Conservation (phyloP, 1,140 invertebrate genomes). For the Sitophilus oryzae region DNA sequence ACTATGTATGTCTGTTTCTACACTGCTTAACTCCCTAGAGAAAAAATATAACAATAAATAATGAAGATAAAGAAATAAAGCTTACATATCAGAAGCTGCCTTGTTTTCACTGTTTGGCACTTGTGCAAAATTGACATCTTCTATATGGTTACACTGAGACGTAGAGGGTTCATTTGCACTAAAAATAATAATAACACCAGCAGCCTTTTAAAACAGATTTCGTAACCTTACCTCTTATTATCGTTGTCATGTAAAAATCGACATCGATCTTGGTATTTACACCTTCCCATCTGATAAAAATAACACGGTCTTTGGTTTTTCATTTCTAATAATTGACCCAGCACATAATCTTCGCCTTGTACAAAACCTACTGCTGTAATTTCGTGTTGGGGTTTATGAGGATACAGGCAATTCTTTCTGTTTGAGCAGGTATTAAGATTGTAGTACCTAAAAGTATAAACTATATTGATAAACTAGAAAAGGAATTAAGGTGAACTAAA, state of each 20-base stretch:
- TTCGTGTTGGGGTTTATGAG: slow-evolving; percentile 20
- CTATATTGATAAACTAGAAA: neutral
- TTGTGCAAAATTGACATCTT: neutral
- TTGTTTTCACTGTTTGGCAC: neutral
- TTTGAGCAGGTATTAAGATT: slow-evolving; percentile 13
- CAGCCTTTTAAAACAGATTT: neutral
- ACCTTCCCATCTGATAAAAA: slow-evolving; percentile 24
- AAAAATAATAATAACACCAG: slow-evolving; percentile 10
- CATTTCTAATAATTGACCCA: slow-evolving; percentile 8
- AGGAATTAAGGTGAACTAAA: neutral
- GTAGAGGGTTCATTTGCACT: slow-evolving; percentile 26
- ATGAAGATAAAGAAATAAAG: neutral
- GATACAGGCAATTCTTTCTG: slow-evolving; percentile 12
- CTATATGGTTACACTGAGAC: slow-evolving; percentile 3
- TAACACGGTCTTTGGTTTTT: slow-evolving; percentile 23
- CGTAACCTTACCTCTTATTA: neutral
- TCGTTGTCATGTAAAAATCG: slow-evolving; percentile 31
- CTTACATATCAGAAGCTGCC: neutral
- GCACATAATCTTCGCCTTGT: slow-evolving; percentile 18
- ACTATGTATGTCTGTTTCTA: slow-evolving; percentile 8
- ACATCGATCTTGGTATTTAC: slow-evolving; percentile 28
- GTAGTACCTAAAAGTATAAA: slow-evolving; percentile 18
- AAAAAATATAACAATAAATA: neutral
- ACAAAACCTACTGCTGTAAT: slow-evolving; percentile 18
- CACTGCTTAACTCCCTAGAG: slow-evolving; percentile 1